Evolutionary conservation across 2,888 invertebrate species (phyloP).

Genomic region (Napeogenes sylphis): DNA sequence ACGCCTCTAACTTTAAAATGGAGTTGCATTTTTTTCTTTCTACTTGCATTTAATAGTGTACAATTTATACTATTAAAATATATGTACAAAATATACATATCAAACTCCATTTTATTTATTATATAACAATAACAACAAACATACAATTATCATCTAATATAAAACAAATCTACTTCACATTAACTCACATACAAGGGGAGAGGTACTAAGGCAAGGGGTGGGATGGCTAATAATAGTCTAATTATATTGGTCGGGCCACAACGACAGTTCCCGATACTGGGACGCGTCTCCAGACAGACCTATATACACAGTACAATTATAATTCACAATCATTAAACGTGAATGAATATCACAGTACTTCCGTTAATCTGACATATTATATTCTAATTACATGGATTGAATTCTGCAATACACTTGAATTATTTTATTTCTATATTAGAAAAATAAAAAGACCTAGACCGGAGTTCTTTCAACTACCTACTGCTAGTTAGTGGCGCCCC

Average conservation of each 20-base stretch:
- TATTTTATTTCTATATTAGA: conserved; percentile 46
- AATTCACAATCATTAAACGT: conserved; percentile 47
- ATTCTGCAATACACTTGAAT: conserved; percentile 27
- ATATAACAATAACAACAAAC: conserved; percentile 7
- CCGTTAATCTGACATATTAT: conserved; percentile 50
- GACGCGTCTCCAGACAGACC: conserved; percentile 29
- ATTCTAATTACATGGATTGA: conserved; percentile 26
- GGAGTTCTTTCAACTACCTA: conserved; percentile 50
- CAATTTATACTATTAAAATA: conserved; percentile 6
- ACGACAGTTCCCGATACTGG: background rate
- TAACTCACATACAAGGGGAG: conserved; percentile 1
- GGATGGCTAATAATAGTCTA: background rate
- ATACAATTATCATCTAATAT: conserved; percentile 5
- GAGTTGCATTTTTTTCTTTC: conserved; percentile 2
- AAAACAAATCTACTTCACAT: conserved; percentile 7
- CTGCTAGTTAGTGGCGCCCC: conserved; percentile 41
- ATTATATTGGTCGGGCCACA: conserved; percentile 4
- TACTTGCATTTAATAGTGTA: conserved; percentile 3
- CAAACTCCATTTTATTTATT: conserved; percentile 2
- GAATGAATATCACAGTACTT: conserved; percentile 71
- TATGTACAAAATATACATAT: conserved; percentile 8
- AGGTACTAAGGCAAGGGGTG: conserved; percentile 5
- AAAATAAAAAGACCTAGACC: conserved; percentile 59
- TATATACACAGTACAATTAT: conserved; percentile 37
- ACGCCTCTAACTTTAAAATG: background rate